Base-by-base conservation (phyloP, 2,888 invertebrate genomes). In the Piscicola geometra region DNA sequence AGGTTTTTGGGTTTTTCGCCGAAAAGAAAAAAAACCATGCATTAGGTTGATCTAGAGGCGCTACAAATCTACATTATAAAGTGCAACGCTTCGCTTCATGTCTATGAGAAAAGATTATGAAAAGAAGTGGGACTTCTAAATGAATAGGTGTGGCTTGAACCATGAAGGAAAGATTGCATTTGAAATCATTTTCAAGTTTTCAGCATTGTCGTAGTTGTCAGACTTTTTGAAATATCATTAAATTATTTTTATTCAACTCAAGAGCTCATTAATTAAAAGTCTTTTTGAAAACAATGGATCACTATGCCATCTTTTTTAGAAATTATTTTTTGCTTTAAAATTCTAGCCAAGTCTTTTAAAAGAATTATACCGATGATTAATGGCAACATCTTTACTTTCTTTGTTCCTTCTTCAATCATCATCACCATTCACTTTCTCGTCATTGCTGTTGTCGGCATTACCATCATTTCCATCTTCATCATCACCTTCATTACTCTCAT, bases 391-490 rank as follows among this genome's bases (percentile, higher is more conserved):
- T 18, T 25, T 56, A 25, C 5, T 56, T 56, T n/a, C 60, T 56
- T 56, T 56, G 60, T 56, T 15, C 25, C 5, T 56, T 18, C n/a
- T 41, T 9, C 5, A 3, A 56, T 56, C 60, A 15, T 18, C n/a
- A 56, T 56, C 60, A 56, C n/a, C 25, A 56, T 56, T 56, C 60
- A 56, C n/a, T 56, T 56, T 25, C n/a, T 5, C 25, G n/a, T 56
- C n/a, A 18, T n/a, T 56, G 5, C n/a, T 56, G 5, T 25, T 15
- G 9, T 56, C n/a, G 3, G 60, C 28, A 30, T 0, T 1, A 67
- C 32, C 33, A 30, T 71, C 50, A 71, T 71, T 32, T 30, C 52
- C 2, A 71, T 71, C 71, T 25, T 71, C 71, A 47, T 71, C 69
- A 35, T 69, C 68, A 68, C 30, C 68, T 28, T 68, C 68, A 68